Base-by-base conservation (phyloP, 2,113 vertebrate genomes). In the Balaenoptera acutorostrata region DNA sequence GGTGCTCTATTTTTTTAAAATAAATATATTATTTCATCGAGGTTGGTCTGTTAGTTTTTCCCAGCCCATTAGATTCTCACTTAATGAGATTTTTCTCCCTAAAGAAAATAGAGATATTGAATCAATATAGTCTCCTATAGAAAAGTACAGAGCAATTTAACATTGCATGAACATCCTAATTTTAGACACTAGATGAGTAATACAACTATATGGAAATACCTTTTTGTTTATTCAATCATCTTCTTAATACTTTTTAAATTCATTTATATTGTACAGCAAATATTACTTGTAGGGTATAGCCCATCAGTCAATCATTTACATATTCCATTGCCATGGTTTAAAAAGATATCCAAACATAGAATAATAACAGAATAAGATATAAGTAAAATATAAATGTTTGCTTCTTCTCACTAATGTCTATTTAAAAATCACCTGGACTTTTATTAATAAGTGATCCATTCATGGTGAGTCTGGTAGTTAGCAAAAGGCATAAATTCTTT, bases 81-180 rank as follows among this genome's bases (percentile, higher is more conserved):
- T 77, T 96, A 96, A 92, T 80, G 72, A 92, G 84, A 72, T 57
- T 59, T 86, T 95, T 83, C 63, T 82, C 78, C 94, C 80, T 63
- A 80, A 92, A 88, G 52, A 90, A 91, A 97, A 90, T 11, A 72
- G 61, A 96, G 84, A 93, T 94, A 85, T 52, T 95, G 68, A 98
- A 96, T 95, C 66, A 92, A 90, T 82, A 90, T 69, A 81, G 8
- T 13, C 27, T 78, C 46, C 68, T 85, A 71, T 49, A 90, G 61
- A 84, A 92, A 96, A 71, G 9, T 33, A 55, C 20, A 94, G 20
- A 95, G n/a, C 9, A 94, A 41, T 91, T 20, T 68, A 95, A 91
- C 12, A 97, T 77, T 97, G 27, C 29, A 96, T 52, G 81, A 96
- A 89, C 0, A 80, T 64, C 41, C 46, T 97, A 96, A 94, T 81